Conservation (phyloP, 2,113 vertebrate genomes). For the Poeciliopsis prolifica region DNA sequence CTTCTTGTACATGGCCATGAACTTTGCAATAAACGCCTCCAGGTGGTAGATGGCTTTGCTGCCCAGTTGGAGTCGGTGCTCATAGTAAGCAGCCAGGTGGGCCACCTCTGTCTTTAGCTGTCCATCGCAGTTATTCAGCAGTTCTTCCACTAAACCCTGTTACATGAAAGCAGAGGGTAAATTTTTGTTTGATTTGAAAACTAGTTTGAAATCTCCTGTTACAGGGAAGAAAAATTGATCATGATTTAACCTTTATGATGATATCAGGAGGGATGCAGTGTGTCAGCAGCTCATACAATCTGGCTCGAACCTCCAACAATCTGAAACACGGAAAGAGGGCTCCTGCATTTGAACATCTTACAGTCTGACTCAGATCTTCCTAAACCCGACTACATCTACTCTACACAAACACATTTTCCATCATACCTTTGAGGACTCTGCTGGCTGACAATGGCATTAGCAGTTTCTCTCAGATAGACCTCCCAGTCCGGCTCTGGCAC, state of each 20-base stretch:
- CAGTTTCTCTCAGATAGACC: slow-evolving; percentile 94
- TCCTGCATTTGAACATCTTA: not conserved
- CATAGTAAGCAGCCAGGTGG: slow-evolving; percentile 93
- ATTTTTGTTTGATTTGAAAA: not conserved
- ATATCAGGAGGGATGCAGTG: slow-evolving; percentile 97
- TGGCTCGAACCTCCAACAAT: slow-evolving; percentile 91
- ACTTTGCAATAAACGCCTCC: slow-evolving; percentile 96
- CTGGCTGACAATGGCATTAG: slow-evolving; percentile 92
- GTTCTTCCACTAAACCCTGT: slow-evolving; percentile 90
- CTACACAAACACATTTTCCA: not conserved
- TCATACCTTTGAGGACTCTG: slow-evolving; percentile 92
- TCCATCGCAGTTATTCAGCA: slow-evolving; percentile 94
- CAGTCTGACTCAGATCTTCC: not conserved
- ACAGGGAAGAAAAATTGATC: not conserved
- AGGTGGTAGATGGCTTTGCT: slow-evolving; percentile 97
- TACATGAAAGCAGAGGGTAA: not conserved
- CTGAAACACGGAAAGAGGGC: slow-evolving; percentile 65
- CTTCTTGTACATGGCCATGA: slow-evolving; percentile 98
- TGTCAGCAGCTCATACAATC: slow-evolving; percentile 94
- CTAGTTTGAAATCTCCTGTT: not conserved
- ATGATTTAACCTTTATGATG: slow-evolving; percentile 91
- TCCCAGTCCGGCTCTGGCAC: slow-evolving; percentile 97
- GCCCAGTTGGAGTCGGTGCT: slow-evolving; percentile 93
- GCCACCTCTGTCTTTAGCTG: slow-evolving; percentile 95
- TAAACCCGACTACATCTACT: not conserved